Conservation (phyloP, 2,888 invertebrate genomes). For the Cremastobaeus sp. region DNA sequence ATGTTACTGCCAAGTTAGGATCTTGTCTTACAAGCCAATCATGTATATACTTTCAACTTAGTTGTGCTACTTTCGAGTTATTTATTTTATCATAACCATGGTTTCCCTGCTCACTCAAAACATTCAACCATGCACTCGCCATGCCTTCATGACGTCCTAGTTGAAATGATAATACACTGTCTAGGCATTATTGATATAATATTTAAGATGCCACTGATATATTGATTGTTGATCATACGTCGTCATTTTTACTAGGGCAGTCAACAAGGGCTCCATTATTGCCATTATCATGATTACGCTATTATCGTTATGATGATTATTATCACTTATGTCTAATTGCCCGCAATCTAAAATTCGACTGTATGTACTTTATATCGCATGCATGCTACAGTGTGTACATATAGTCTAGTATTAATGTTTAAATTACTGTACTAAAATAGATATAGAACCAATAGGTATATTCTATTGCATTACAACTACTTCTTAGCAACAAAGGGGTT, state of each 20-base stretch:
- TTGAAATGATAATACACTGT: no score
- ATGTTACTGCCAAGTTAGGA: constrained; percentile 5
- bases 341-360: constrained; percentile 48
- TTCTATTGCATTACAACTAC: no score
- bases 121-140: no score
- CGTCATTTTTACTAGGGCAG: no score
- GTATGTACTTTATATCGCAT: constrained; percentile 40
- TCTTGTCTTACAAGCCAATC: neutral
- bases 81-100: constrained; percentile 1
- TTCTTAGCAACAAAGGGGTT: no score
- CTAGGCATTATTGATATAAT: no score
- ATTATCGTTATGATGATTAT: constrained; percentile 4
- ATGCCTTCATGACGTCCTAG: no score
- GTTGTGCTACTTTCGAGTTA: neutral
- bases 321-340: constrained; percentile 50
- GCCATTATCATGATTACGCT: constrained; percentile 10
- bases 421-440: constrained; percentile 34
- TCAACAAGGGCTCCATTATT: no score
- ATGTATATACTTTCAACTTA: constrained; percentile 29
- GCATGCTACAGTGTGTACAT: constrained; percentile 53
- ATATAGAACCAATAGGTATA: no score
- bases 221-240: no score
- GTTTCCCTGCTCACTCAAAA: constrained; percentile 3
- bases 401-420: constrained; percentile 48
- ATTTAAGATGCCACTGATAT: no score